Conservation (phyloP, 2,797 vertebrate genomes). For the Periparus ater region DNA sequence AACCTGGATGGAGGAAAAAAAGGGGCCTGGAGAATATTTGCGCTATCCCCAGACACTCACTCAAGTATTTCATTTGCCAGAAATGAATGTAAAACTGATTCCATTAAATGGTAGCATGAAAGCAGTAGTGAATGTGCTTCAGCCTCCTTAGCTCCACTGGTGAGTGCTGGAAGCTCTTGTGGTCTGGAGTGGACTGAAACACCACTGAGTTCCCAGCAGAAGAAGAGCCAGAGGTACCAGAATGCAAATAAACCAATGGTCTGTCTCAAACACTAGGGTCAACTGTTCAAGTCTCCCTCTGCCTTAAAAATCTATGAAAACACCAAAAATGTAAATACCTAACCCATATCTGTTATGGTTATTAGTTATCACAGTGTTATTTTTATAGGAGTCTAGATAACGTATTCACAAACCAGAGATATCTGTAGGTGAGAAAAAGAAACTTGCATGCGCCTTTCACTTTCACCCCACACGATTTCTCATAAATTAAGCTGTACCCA, state of each 20-base stretch:
- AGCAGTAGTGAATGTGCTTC: neutral
- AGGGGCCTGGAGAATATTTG: neutral
- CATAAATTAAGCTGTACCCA: slow-evolving; percentile 51
- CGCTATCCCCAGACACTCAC: neutral
- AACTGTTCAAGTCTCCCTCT: neutral
- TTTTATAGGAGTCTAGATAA: neutral
- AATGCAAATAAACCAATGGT: neutral
- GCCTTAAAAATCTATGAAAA: neutral
- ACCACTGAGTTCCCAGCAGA: neutral
- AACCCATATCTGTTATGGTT: neutral
- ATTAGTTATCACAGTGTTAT: neutral
- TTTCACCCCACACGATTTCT: slow-evolving; percentile 40
- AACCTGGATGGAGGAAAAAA: neutral
- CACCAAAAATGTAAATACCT: slow-evolving; percentile 19
- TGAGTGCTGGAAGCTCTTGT: neutral
- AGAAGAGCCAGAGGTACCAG: neutral
- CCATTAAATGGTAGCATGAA: neutral
- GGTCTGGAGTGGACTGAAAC: neutral
- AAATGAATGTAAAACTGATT: neutral
- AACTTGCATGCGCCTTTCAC: slow-evolving; percentile 40
- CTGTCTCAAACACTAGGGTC: neutral
- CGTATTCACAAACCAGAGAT: neutral
- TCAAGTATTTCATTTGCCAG: neutral
- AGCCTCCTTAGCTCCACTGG: neutral
- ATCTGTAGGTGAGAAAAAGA: neutral